Percentiles rank a stretch among this genome's conserved stretches.
phyloP scores from a whole-genome alignment of 92 coral and sea anemone species.

The Phenganax stokvisi region DNA sequence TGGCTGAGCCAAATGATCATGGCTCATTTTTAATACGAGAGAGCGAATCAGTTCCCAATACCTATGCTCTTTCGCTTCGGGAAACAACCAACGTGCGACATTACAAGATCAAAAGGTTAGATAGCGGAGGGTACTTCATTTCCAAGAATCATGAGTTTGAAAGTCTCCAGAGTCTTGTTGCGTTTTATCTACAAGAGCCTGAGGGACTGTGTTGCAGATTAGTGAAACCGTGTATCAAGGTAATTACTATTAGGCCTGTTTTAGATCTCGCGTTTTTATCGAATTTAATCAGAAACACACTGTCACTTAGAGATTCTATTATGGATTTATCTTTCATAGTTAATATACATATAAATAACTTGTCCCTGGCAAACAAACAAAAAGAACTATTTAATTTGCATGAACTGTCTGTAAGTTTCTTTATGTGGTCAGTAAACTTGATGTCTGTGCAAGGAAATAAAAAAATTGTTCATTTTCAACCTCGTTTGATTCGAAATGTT shows the following conservation, averaged over 20 bases:
- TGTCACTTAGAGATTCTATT: no score
- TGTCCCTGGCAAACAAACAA: background rate
- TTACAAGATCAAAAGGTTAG: constrained; percentile 26
- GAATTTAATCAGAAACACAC: background rate
- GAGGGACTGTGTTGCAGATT: constrained; percentile 84
- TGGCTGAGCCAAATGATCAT: constrained; percentile 21
- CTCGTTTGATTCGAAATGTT: background rate
- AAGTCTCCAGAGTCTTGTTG: constrained; percentile 63
- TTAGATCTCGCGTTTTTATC: background rate
- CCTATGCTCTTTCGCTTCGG: constrained; percentile 29
- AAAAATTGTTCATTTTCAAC: background rate
- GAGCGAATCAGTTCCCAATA: constrained; percentile 20
- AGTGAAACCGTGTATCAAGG: constrained; percentile 70
- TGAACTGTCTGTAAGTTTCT: background rate
- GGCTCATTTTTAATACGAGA: constrained; percentile 33
- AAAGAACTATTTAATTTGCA: background rate
- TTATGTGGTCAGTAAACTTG: background rate
- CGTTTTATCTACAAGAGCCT: constrained; percentile 57
- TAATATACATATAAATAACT: no score
- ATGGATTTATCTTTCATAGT: no score
- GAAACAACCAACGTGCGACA: constrained; percentile 19
- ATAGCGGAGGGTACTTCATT: constrained; percentile 55
- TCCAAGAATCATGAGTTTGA: constrained; percentile 63
- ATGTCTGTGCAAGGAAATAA: background rate
- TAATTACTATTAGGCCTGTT: constrained; percentile 11